Conservation (phyloP, 2,113 vertebrate genomes). For the Raja brachyura region DNA sequence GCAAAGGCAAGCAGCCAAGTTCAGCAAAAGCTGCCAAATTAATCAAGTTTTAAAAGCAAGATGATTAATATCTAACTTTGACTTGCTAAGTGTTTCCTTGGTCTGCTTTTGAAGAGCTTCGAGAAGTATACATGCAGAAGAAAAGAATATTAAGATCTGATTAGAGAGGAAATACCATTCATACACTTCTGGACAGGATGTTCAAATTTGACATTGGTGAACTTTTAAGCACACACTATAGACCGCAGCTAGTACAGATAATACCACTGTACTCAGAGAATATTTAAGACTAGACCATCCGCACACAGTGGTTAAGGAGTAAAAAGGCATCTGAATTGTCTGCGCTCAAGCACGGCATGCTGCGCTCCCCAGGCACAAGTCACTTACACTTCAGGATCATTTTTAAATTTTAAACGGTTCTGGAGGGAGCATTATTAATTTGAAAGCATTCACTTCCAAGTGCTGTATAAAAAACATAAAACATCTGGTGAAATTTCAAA, state of each 20-base stretch:
- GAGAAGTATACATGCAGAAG: background rate
- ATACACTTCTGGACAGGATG: background rate
- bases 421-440: constrained; percentile 13
- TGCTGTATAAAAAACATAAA: constrained; percentile 12
- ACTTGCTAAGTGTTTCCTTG: constrained; percentile 20
- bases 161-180: background rate
- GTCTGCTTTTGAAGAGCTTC: background rate
- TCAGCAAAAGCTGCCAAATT: constrained; percentile 11
- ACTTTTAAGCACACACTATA: background rate
- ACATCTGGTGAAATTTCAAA: constrained; percentile 25
- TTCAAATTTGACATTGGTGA: background rate
- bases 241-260: background rate
- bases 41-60: background rate
- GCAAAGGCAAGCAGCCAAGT: background rate
- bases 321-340: background rate
- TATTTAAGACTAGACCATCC: background rate
- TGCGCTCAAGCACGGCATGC: background rate
- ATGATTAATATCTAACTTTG: constrained; percentile 16
- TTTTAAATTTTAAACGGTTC: background rate
- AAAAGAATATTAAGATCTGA: background rate
- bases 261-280: background rate
- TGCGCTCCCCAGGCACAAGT: background rate
- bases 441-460: background rate
- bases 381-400: background rate
- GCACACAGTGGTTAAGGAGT: background rate